A percentile compares a stretch with the other conserved stretches of the same genome.
Evolutionary conservation across 2,888 invertebrate genomes (phyloP).

Genomic region (Hirtodrosophila cameraria): DNA sequence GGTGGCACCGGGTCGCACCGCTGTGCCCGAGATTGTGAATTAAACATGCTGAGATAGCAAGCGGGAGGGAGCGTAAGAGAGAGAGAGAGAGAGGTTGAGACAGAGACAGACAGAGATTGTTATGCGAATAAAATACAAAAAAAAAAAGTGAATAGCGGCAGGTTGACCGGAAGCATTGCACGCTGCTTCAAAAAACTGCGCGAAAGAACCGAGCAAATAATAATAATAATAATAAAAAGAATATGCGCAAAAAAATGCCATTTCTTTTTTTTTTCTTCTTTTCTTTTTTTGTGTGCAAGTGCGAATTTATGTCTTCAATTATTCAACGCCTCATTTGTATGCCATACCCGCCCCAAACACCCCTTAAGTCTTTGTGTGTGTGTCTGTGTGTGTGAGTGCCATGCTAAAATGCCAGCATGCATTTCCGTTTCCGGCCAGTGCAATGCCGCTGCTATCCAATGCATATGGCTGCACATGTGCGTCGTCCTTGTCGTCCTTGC

Average conservation of each 20-base stretch:
- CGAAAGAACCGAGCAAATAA: slow-evolving; percentile 33
- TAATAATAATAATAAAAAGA: slow-evolving; percentile 41
- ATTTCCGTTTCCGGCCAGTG: slow-evolving; percentile 79
- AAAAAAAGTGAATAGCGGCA: slow-evolving; percentile 58
- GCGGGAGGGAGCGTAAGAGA: not conserved
- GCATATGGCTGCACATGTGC: slow-evolving; percentile 75
- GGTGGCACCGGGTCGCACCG: slow-evolving; percentile 72
- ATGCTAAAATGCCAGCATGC: slow-evolving; percentile 77
- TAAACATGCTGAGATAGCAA: slow-evolving; percentile 71
- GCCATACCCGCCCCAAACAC: slow-evolving; percentile 17
- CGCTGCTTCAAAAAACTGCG: slow-evolving; percentile 31
- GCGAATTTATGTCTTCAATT: slow-evolving; percentile 80
- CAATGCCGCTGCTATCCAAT: slow-evolving; percentile 43
- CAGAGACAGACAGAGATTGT: slow-evolving; percentile 9
- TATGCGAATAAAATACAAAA: slow-evolving; percentile 31
- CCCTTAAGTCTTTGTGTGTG: not conserved
- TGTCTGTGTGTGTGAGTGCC: slow-evolving; percentile 31
- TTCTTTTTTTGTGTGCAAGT: slow-evolving; percentile 60
- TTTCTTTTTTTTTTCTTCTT: slow-evolving; percentile 8
- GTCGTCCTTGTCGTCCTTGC: slow-evolving; percentile 24
- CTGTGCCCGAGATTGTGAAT: slow-evolving; percentile 76
- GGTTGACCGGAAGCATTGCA: slow-evolving; percentile 62
- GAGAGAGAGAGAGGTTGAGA: not conserved
- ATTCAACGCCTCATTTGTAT: slow-evolving; percentile 81
- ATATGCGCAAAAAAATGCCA: slow-evolving; percentile 21